Conservation (phyloP, 2,888 invertebrate genomes). For the Coecobrya sp. region DNA sequence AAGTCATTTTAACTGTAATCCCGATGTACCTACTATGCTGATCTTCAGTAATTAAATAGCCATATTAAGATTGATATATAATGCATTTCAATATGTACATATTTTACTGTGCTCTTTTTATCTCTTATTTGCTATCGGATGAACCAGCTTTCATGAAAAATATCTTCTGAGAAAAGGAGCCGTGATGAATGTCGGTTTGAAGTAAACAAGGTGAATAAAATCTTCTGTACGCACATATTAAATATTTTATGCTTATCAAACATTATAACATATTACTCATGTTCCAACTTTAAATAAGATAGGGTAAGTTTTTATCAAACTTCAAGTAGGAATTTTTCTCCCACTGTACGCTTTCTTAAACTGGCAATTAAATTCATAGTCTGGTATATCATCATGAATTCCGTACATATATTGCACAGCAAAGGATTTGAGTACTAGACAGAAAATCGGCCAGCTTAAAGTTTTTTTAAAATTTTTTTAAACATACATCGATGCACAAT, state of each 20-base stretch:
- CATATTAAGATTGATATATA: too few relatives aligned
- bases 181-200: slow-evolving; percentile 1
- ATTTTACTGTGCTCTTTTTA: background rate
- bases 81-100: background rate
- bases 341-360: background rate
- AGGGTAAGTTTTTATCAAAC: background rate
- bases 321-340: background rate
- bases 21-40: too few relatives aligned
- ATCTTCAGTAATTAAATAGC: too few relatives aligned
- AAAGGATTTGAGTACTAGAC: too few relatives aligned
- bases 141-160: background rate
- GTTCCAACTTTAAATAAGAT: background rate
- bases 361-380: too few relatives aligned
- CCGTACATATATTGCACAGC: too few relatives aligned
- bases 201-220: slow-evolving; percentile 16
- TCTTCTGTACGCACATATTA: slow-evolving; percentile 13
- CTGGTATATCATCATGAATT: too few relatives aligned
- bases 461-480: too few relatives aligned
- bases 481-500: too few relatives aligned
- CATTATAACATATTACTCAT: background rate
- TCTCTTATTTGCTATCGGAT: background rate
- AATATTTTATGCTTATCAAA: background rate
- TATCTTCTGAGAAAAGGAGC: background rate
- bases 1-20: too few relatives aligned
- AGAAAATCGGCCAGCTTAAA: too few relatives aligned